Conservation (phyloP, 2,797 vertebrate genomes). For the Vultur gryphus region DNA sequence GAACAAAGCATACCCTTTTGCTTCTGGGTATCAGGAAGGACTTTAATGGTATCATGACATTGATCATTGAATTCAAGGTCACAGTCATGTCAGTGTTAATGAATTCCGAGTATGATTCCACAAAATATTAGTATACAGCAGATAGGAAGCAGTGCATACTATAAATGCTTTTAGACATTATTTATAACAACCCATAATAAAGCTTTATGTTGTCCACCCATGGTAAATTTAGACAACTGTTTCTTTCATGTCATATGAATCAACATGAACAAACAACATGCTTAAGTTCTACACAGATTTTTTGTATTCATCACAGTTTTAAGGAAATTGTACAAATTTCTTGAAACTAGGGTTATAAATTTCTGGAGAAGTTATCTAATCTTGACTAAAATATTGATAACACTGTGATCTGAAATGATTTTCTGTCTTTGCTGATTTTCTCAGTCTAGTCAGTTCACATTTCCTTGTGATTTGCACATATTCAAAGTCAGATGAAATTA, state of each 20-base stretch:
- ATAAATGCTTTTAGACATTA: neutral
- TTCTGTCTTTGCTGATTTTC: conserved; percentile 77
- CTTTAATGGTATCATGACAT: conserved; percentile 14
- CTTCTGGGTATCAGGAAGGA: conserved; percentile 44
- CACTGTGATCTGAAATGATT: conserved; percentile 81
- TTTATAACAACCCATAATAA: neutral
- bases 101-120: conserved; percentile 9
- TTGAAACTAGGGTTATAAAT: neutral
- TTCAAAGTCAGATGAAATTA: conserved; percentile 95
- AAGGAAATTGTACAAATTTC: neutral
- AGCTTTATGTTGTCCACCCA: neutral
- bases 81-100: neutral
- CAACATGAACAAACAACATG: neutral
- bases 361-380: conserved; percentile 63
- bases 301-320: neutral
- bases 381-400: conserved; percentile 85
- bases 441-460: conserved; percentile 77
- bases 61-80: conserved; percentile 55
- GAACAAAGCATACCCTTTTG: conserved; percentile 24
- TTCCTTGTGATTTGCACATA: conserved; percentile 83
- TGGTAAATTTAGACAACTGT: neutral
- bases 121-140: neutral
- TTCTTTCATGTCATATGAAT: neutral
- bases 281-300: neutral
- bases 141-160: neutral